Percentiles rank a stretch among this genome's conserved stretches.
phyloP scores from a whole-genome alignment of 2,797 vertebrate species.

The Phyllotis vaccarum region DNA sequence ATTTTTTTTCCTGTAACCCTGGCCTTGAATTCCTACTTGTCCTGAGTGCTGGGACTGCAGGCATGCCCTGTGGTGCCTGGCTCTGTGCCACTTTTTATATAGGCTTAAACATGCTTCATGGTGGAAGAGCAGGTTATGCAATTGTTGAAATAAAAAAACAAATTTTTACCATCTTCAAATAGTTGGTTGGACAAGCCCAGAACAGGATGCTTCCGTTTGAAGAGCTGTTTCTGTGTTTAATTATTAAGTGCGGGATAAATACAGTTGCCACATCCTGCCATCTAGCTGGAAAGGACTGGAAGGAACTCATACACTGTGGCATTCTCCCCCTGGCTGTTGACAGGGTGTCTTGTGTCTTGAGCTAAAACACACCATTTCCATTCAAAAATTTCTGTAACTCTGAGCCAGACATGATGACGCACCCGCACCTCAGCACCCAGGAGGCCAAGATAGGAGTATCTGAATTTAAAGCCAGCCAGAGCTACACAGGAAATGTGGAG shows the following conservation, averaged over 20 bases:
- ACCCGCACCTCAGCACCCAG: not conserved
- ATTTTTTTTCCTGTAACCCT: not conserved
- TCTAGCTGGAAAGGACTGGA: constrained; percentile 2
- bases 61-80: not conserved
- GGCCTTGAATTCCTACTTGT: not conserved
- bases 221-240: not conserved
- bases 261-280: not conserved
- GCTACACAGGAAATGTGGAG: not conserved
- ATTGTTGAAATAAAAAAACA: constrained; percentile 22
- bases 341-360: not conserved
- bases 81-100: not conserved
- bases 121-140: not conserved
- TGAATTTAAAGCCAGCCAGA: not conserved
- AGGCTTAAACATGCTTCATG: not conserved
- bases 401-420: not conserved
- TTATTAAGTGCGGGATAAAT: constrained; percentile 49
- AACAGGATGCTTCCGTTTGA: not conserved
- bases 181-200: not conserved
- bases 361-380: not conserved
- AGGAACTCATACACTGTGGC: not conserved
- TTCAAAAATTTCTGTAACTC: not conserved
- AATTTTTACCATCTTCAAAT: constrained; percentile 27
- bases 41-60: not conserved
- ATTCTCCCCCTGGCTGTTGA: not conserved
- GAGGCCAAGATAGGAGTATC: not conserved